Conservation (phyloP, 2,888 invertebrate species). For the Acanthoscelides obtectus region DNA sequence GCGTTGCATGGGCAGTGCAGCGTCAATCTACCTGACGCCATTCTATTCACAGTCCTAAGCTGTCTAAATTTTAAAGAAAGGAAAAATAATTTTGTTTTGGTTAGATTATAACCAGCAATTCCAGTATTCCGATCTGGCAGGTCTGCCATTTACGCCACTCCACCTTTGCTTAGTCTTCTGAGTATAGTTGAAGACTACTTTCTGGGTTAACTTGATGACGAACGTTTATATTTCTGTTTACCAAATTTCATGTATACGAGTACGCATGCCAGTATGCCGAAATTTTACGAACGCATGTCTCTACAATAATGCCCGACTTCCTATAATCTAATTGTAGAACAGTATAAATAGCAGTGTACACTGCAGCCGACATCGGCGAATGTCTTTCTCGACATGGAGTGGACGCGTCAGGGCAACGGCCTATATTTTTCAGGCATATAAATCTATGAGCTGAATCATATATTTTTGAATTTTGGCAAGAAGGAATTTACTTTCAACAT, state of each 20-base stretch:
- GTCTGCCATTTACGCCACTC: too few relatives aligned
- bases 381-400: not conserved
- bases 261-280: not conserved
- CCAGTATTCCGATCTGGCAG: too few relatives aligned
- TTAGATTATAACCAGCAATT: too few relatives aligned
- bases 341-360: not conserved
- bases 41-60: too few relatives aligned
- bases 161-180: too few relatives aligned
- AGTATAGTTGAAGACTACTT: too few relatives aligned
- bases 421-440: not conserved
- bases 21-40: too few relatives aligned
- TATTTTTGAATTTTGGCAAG: not conserved
- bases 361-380: not conserved
- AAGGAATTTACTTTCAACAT: not conserved
- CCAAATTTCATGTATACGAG: not conserved
- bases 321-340: not conserved
- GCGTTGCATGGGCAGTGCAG: too few relatives aligned
- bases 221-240: not conserved
- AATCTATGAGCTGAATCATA: not conserved
- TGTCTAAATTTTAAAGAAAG: too few relatives aligned
- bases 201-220: not conserved
- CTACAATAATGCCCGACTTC: not conserved
- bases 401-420: not conserved
- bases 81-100: too few relatives aligned
- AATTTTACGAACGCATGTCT: not conserved